These are phyloP conservation scores for Clostera curtula DNA, from an alignment of 2,888 invertebrate genomes.

Conservation along the genomic window DNA sequence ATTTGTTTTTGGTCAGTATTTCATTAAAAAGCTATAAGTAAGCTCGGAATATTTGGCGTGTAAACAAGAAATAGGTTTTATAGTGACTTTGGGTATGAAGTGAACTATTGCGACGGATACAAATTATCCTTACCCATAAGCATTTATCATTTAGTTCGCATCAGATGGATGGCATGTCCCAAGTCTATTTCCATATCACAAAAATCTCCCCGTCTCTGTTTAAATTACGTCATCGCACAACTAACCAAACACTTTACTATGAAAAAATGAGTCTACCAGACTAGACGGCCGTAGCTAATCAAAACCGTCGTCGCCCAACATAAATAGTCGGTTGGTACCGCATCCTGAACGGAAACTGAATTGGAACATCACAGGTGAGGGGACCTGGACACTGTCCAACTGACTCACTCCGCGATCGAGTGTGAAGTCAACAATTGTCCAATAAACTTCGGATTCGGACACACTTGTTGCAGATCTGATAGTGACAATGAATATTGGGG, in stretches of 20 bases:
- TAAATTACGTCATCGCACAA: background rate
- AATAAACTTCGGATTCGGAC: conserved; percentile 23
- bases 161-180: too few relatives aligned
- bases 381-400: conserved; percentile 47
- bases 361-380: conserved; percentile 54
- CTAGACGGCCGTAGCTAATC: conserved; percentile 34
- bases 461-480: too few relatives aligned
- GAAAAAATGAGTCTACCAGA: conserved; percentile 20
- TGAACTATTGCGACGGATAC: too few relatives aligned
- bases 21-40: too few relatives aligned
- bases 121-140: too few relatives aligned
- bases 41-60: too few relatives aligned
- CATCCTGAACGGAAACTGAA: conserved; percentile 60
- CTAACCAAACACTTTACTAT: conserved; percentile 3
- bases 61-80: too few relatives aligned
- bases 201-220: background rate
- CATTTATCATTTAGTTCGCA: too few relatives aligned
- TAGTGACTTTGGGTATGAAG: too few relatives aligned
- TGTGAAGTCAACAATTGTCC: conserved; percentile 24
- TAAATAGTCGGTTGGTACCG: conserved; percentile 48
- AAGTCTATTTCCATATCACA: too few relatives aligned
- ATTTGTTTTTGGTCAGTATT: too few relatives aligned
- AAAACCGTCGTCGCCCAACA: conserved; percentile 37
- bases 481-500: too few relatives aligned
- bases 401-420: conserved; percentile 33